Percentiles rank a stretch among this genome's conserved stretches.
phyloP scores from a whole-genome alignment of 2,888 invertebrate genomes.

The Thymelicus acteon region DNA sequence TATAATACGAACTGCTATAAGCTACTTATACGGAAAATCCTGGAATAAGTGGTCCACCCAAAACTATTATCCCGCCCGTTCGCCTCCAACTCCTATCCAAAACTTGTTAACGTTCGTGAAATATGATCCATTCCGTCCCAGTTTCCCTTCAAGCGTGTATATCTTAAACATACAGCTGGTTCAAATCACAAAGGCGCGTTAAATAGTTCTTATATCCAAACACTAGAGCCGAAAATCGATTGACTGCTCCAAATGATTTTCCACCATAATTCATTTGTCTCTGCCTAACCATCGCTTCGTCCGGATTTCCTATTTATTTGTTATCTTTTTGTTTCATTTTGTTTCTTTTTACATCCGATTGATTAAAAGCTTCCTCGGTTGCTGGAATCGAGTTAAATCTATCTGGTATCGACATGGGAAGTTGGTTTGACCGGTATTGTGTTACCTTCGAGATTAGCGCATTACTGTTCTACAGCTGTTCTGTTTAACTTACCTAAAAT shows the following conservation, averaged over 20 bases:
- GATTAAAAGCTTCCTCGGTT: slow-evolving; percentile 20
- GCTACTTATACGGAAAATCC: slow-evolving; percentile 15
- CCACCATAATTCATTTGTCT: slow-evolving; percentile 19
- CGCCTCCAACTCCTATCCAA: slow-evolving; percentile 12
- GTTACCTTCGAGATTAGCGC: background rate
- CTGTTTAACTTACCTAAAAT: background rate
- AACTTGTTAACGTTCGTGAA: slow-evolving; percentile 28
- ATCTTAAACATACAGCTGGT: slow-evolving; percentile 8
- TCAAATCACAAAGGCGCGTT: background rate
- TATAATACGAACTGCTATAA: background rate
- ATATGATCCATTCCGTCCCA: slow-evolving; percentile 24
- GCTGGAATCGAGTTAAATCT: slow-evolving; percentile 2
- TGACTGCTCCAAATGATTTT: background rate
- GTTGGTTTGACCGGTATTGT: slow-evolving; percentile 3
- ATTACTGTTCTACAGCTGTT: background rate
- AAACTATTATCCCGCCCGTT: slow-evolving; percentile 18
- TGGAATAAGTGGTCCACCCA: background rate
- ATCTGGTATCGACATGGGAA: slow-evolving; percentile 7
- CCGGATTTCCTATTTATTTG: slow-evolving; percentile 18
- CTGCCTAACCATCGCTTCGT: slow-evolving; percentile 4
- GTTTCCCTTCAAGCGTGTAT: slow-evolving; percentile 21
- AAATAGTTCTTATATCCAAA: background rate
- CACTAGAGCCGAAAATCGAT: slow-evolving; percentile 11
- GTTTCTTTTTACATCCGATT: slow-evolving; percentile 17
- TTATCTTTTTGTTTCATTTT: slow-evolving; percentile 20